Evolutionary conservation across 2,113 vertebrate genomes (phyloP).

Genomic region (Chaetodon trifascialis): DNA sequence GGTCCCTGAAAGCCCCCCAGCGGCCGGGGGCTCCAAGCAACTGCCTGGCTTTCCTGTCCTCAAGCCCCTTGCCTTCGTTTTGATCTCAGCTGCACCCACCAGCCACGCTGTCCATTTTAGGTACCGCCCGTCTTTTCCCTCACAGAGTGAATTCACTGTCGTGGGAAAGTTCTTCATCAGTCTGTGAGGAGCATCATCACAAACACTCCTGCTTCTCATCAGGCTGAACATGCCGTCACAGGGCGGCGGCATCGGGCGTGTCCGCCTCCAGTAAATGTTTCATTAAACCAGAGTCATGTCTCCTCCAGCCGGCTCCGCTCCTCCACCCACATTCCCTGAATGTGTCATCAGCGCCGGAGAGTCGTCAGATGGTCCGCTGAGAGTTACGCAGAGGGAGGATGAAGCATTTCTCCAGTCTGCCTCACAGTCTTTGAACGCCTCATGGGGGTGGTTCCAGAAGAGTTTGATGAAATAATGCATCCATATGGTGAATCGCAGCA

Average conservation of each 20-base stretch:
- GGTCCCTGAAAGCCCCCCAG: no score
- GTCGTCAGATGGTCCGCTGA: background rate
- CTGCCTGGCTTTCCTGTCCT: no score
- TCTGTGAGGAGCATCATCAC: background rate
- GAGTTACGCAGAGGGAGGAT: background rate
- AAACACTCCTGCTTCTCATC: background rate
- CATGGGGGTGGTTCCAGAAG: no score
- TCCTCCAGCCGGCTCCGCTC: background rate
- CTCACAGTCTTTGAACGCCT: background rate
- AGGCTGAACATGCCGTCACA: background rate
- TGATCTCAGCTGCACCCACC: no score
- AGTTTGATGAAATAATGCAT: background rate
- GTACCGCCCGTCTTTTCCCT: no score
- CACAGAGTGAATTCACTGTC: no score
- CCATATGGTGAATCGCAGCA: background rate
- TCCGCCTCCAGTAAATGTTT: background rate
- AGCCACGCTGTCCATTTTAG: no score
- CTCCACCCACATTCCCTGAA: background rate
- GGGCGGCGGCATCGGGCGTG: slow-evolving; percentile 5
- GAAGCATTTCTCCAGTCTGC: background rate
- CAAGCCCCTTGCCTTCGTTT: no score
- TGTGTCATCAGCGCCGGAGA: background rate
- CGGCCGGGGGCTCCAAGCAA: no score
- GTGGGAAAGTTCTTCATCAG: no score
- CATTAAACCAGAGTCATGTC: background rate